A percentile compares a stretch with the other conserved stretches of the same genome.
These are phyloP conservation scores for Mythimna loreyi DNA, from an alignment of 2,888 invertebrate species.

Conservation along the genomic window DNA sequence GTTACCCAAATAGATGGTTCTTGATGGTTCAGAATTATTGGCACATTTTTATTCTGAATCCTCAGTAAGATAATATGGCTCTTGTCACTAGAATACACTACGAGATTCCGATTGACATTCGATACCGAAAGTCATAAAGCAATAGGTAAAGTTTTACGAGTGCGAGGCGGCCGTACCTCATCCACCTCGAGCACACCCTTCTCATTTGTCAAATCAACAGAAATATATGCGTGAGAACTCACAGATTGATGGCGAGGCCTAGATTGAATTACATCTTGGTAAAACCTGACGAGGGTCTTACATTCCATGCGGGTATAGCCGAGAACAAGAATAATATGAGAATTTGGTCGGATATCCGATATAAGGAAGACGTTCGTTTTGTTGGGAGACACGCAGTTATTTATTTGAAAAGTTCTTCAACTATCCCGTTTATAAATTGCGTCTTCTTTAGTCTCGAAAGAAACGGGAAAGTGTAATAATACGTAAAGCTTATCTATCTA, in stretches of 20 bases:
- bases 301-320: slow-evolving; percentile 82
- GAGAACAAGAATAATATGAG: slow-evolving; percentile 85
- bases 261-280: slow-evolving; percentile 90
- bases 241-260: slow-evolving; percentile 90
- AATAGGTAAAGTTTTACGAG: slow-evolving; percentile 75
- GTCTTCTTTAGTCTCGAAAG: slow-evolving; percentile 23
- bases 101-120: slow-evolving; percentile 28
- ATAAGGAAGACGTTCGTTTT: slow-evolving; percentile 65
- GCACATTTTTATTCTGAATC: not conserved
- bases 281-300: slow-evolving; percentile 89
- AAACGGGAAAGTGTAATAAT: slow-evolving; percentile 7
- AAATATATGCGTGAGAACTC: slow-evolving; percentile 90
- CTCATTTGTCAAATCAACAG: slow-evolving; percentile 91
- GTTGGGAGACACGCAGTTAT: slow-evolving; percentile 54
- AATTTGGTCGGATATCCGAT: slow-evolving; percentile 79
- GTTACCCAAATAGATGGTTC: slow-evolving; percentile 1
- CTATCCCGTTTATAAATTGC: slow-evolving; percentile 33
- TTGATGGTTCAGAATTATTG: not conserved
- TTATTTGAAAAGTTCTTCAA: slow-evolving; percentile 47
- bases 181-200: slow-evolving; percentile 84
- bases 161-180: slow-evolving; percentile 75
- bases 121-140: slow-evolving; percentile 52
- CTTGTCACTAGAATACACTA: slow-evolving; percentile 1
- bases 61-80: not conserved
- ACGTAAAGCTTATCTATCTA: not conserved